Evolutionary conservation across 2,888 invertebrate genomes (phyloP).

Genomic region (Idaea aversata): DNA sequence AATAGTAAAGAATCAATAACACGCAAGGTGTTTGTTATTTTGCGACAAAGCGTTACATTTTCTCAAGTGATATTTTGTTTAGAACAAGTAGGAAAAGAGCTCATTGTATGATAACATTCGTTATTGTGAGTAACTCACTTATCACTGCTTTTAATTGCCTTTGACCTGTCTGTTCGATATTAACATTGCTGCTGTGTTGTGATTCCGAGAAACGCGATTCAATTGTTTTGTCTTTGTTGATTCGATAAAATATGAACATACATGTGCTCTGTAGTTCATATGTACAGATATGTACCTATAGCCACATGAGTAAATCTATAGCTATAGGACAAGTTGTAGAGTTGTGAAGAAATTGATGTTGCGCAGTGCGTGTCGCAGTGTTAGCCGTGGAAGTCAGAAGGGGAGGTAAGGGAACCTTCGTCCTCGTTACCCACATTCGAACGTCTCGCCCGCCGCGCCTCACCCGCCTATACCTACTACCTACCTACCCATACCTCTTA

Average conservation of each 20-base stretch:
- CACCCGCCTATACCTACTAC: constrained; percentile 22
- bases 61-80: background rate
- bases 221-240: constrained; percentile 51
- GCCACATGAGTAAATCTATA: too few species aligned
- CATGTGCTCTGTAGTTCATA: constrained; percentile 10
- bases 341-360: constrained; percentile 24
- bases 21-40: too few species aligned
- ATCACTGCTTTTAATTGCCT: constrained; percentile 54
- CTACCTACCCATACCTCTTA: constrained; percentile 8
- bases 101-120: constrained; percentile 10
- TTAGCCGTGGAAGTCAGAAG: constrained; percentile 32
- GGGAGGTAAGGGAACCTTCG: constrained; percentile 53
- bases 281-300: constrained; percentile 7
- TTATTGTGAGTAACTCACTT: constrained; percentile 44
- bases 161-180: constrained; percentile 62
- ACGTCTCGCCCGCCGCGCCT: constrained; percentile 40
- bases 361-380: constrained; percentile 48
- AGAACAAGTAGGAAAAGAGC: background rate
- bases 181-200: constrained; percentile 36
- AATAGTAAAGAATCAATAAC: too few species aligned
- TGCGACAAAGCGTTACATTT: background rate
- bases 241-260: constrained; percentile 22
- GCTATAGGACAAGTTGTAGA: constrained; percentile 18
- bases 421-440: constrained; percentile 65
- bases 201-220: constrained; percentile 54